These are phyloP conservation scores for Platycheirus albimanus DNA, from an alignment of 2,888 invertebrate species.

Conservation along the genomic window DNA sequence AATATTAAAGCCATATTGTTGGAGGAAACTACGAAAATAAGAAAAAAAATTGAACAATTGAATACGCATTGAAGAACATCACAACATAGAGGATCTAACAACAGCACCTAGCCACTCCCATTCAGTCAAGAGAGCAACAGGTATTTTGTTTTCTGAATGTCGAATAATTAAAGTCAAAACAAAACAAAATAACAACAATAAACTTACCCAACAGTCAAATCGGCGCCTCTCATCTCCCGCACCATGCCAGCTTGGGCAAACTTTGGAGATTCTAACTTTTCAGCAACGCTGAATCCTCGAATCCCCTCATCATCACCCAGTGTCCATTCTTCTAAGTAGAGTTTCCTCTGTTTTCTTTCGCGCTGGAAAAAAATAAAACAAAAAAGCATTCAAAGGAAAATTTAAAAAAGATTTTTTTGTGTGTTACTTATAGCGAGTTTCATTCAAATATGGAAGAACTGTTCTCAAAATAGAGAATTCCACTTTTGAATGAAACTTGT, in stretches of 20 bases:
- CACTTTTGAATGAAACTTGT: no score
- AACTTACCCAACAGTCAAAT: slow-evolving; percentile 87
- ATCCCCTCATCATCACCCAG: slow-evolving; percentile 92
- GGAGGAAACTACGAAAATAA: slow-evolving; percentile 83
- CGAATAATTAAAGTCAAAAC: background rate
- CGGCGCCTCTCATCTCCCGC: slow-evolving; percentile 93
- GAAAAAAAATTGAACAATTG: slow-evolving; percentile 4
- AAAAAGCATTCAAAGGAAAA: background rate
- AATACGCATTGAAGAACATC: slow-evolving; percentile 5
- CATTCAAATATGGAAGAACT: no score
- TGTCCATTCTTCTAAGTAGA: slow-evolving; percentile 96
- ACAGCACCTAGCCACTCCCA: background rate
- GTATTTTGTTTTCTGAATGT: slow-evolving; percentile 3
- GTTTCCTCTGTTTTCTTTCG: slow-evolving; percentile 95
- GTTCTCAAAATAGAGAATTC: no score
- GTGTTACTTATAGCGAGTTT: no score
- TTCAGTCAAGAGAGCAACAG: slow-evolving; percentile 14
- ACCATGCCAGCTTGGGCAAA: slow-evolving; percentile 92
- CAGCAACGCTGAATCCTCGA: slow-evolving; percentile 94
- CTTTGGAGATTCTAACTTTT: slow-evolving; percentile 90
- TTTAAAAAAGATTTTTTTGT: no score
- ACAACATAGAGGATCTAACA: background rate
- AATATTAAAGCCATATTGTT: slow-evolving; percentile 95
- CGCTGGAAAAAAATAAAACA: slow-evolving; percentile 85
- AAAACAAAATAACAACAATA: background rate